Evolutionary conservation across 2,113 vertebrate genomes (phyloP).

Genomic region (Dromas ardeola): DNA sequence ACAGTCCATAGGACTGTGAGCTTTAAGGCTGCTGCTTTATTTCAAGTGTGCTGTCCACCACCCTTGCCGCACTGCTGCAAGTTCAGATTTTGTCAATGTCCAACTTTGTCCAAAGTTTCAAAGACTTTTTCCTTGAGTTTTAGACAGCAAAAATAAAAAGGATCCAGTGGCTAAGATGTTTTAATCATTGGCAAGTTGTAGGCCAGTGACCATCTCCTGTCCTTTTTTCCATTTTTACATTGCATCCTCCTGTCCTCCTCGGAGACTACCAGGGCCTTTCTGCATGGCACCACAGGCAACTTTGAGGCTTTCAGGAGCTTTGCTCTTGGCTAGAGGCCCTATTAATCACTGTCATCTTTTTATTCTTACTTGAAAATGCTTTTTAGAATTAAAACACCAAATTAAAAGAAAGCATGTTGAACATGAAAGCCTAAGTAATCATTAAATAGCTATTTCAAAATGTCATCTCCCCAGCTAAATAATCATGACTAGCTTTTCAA

Average conservation of each 20-base stretch:
- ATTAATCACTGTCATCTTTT: not conserved
- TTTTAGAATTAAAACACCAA: not conserved
- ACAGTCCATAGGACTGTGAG: not conserved
- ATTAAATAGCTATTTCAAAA: not conserved
- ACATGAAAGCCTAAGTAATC: not conserved
- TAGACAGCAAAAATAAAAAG: not conserved
- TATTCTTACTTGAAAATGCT: not conserved
- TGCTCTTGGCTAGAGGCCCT: not conserved
- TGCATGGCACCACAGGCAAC: not conserved
- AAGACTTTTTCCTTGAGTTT: not conserved
- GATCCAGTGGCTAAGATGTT: not conserved
- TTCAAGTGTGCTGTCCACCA: not conserved
- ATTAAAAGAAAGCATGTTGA: not conserved
- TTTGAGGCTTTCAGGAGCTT: not conserved
- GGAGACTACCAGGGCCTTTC: not conserved
- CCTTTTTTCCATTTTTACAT: not conserved
- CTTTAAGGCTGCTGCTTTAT: not conserved
- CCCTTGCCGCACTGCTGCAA: not conserved
- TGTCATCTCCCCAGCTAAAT: not conserved
- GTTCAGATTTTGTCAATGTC: not conserved
- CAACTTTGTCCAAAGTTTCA: not conserved
- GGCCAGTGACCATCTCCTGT: not conserved
- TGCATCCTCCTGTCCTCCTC: not conserved
- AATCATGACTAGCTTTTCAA: not conserved
- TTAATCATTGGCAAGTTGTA: not conserved